Evolutionary conservation across 1,140 invertebrate species (phyloP), one percentile per base, ranked within the genome.

Genomic region (Ips nitidus): DNA sequence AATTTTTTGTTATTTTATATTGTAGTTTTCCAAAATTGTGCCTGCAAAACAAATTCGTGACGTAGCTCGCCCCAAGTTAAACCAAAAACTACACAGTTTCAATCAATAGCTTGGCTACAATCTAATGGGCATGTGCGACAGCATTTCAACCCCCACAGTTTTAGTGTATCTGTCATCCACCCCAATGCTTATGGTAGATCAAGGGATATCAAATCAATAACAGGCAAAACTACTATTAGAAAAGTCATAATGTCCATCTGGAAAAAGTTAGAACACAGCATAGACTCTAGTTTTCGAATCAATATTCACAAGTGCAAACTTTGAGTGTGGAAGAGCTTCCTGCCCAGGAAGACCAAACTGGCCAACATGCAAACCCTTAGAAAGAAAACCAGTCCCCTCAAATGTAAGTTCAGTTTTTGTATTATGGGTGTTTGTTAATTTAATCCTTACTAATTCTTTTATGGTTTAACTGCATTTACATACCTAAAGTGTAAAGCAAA

Each of bases 321-420:
- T 22, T 61, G 55, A 68, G 58, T 61, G 58, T 45, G 45, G 57
- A 39, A 53, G 2, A 37, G 40, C 41, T 62, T 52, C n/a, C 38
- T 43, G 39, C 53, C 37, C 2, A 2, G 40, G 38, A 59, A 59
- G 41, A 52, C n/a, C 43, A 55, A 53, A 41, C 36, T 55, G 45
- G 43, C 39, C 37, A 78, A 74, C 69, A 93, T 94, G 92, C 91
- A 94, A 89, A 94, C 91, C 76, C 85, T 94, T 82, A 86, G 92
- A 76, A 93, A 93, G 85, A 93, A 91, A 86, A 92, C 90, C 77
- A 93, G 91, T 83, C 91, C 91, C 79, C 90, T 90, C 83, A 93
- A 93, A 88, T 92, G 91, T 94, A 85, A 92, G 91, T 92, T 82
- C 8, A 45, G 8, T 41, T 22, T 39, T 41, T 58, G 7, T 22